Evolutionary conservation across 2,888 invertebrate genomes (phyloP).

Genomic region (Ophion ellenae): DNA sequence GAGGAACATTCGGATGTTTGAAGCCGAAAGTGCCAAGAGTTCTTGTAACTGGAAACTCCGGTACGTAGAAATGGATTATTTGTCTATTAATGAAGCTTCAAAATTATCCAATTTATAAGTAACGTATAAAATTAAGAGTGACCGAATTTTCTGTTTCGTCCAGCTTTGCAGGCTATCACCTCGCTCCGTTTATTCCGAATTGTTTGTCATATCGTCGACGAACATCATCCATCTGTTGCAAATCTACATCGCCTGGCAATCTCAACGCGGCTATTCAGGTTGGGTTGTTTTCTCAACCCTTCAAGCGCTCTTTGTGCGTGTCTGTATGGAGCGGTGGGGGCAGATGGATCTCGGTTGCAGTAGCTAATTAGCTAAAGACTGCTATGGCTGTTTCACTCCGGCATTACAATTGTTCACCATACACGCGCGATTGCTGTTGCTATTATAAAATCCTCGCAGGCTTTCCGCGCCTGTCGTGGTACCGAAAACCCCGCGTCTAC

Average conservation of each 20-base stretch:
- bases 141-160: background rate
- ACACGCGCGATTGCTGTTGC: constrained; percentile 27
- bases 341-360: background rate
- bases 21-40: too few relatives aligned
- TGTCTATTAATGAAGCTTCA: too few relatives aligned
- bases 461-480: constrained; percentile 26
- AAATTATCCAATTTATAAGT: too few relatives aligned
- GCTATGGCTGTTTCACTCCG: constrained; percentile 26
- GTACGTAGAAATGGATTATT: too few relatives aligned
- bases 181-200: background rate
- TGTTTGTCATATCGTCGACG: background rate
- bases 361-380: constrained; percentile 73
- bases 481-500: constrained; percentile 11
- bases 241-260: constrained; percentile 24
- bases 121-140: background rate
- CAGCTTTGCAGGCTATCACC: background rate
- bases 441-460: constrained; percentile 29
- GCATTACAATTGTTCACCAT: constrained; percentile 54
- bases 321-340: background rate
- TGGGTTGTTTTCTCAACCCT: constrained; percentile 4
- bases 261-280: background rate
- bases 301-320: constrained; percentile 20
- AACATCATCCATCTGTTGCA: background rate
- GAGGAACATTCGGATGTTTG: too few relatives aligned
- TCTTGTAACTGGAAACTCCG: too few relatives aligned